phyloP scores from a whole-genome alignment of 2,888 invertebrate species.

The Atherix ibis region DNA sequence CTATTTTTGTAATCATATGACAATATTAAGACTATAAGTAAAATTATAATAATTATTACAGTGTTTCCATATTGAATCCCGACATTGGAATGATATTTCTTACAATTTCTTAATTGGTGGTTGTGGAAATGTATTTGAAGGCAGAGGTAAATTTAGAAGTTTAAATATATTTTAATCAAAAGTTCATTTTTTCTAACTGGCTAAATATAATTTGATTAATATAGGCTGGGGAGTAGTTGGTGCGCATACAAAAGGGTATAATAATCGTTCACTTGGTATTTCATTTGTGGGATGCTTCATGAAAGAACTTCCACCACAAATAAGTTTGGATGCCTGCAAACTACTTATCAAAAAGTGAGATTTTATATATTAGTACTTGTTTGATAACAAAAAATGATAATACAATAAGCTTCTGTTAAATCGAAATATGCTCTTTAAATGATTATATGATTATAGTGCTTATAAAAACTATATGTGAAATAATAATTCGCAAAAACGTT shows the following conservation, averaged over 20 bases:
- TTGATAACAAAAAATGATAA: too few relatives aligned
- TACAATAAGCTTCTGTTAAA: too few relatives aligned
- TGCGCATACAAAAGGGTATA: constrained; percentile 38
- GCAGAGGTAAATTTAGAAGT: constrained; percentile 23
- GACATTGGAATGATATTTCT: constrained; percentile 36
- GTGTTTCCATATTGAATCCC: constrained; percentile 36
- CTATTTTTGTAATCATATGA: background rate
- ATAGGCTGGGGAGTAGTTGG: constrained; percentile 37
- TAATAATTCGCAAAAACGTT: too few relatives aligned
- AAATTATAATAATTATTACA: constrained; percentile 11
- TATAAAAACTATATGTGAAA: too few relatives aligned
- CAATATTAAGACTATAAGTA: background rate
- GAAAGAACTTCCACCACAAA: constrained; percentile 29
- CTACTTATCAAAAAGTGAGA: constrained; percentile 26
- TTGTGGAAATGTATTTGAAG: constrained; percentile 41
- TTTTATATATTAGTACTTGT: too few relatives aligned
- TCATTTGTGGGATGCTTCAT: constrained; percentile 38
- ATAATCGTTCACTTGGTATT: constrained; percentile 35
- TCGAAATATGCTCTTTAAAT: too few relatives aligned
- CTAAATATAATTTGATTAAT: background rate
- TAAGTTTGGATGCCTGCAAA: constrained; percentile 32
- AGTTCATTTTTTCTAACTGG: background rate
- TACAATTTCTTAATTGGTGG: constrained; percentile 41
- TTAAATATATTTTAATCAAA: background rate
- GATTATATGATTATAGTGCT: too few relatives aligned